Conservation (phyloP, 1,140 invertebrate species). For the Leptinotarsa texana region DNA sequence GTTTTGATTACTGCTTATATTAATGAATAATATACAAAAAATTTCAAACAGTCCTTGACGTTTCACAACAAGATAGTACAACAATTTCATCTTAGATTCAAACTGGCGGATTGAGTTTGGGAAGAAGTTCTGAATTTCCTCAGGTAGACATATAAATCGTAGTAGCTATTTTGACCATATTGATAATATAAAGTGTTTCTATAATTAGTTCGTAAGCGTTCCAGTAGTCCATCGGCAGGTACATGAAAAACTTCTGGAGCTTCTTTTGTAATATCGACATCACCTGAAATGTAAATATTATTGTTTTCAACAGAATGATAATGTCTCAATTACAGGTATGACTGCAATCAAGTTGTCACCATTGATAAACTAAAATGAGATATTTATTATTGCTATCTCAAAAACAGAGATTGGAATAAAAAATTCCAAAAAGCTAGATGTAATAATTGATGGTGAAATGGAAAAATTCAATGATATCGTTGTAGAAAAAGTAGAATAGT, state of each 20-base stretch:
- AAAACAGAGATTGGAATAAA: background rate
- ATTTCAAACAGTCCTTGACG: background rate
- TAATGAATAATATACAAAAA: background rate
- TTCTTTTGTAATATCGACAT: background rate
- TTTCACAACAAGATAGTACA: background rate
- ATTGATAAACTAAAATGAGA: accelerated
- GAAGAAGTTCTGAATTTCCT: background rate
- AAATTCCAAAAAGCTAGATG: background rate
- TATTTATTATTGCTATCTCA: background rate
- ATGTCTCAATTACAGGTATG: background rate
- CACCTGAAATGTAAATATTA: background rate
- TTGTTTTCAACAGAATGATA: background rate
- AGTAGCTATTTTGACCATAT: conserved; percentile 1
- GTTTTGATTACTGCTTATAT: background rate
- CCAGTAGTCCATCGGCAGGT: background rate
- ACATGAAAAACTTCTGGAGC: background rate
- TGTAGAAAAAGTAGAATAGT: background rate
- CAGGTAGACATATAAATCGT: background rate
- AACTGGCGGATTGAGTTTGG: background rate
- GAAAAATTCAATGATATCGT: background rate
- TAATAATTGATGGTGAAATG: background rate
- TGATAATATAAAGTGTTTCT: background rate
- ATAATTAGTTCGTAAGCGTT: background rate
- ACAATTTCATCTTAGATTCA: background rate
- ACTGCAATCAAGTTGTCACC: background rate